A percentile compares a stretch with the other conserved stretches of the same genome.
These are phyloP conservation scores for Actinia equina DNA, from an alignment of 64 coral and sea anemone genomes.

Conservation along the genomic window DNA sequence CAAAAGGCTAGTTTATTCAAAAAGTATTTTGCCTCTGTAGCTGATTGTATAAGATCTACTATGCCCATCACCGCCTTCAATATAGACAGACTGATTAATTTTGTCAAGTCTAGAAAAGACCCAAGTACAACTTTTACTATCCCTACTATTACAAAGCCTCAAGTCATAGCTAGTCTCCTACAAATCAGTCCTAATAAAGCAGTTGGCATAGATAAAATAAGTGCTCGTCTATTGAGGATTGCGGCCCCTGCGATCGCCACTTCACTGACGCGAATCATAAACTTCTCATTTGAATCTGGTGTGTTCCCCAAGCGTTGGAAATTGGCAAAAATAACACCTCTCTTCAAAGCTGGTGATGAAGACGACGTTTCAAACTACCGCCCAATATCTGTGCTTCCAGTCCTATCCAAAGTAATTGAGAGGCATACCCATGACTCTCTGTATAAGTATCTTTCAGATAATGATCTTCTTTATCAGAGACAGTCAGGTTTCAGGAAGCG, in stretches of 20 bases:
- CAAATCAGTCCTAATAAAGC: conserved; percentile 12
- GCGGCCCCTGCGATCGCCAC: conserved; percentile 26
- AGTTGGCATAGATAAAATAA: conserved; percentile 19
- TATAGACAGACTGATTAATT: not conserved
- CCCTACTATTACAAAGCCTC: conserved; percentile 13
- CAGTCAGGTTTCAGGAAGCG: conserved; percentile 14
- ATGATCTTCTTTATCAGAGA: not conserved
- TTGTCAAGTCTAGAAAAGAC: not conserved
- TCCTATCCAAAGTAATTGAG: conserved; percentile 19
- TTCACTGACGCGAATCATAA: not conserved
- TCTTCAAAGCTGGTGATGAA: conserved; percentile 31
- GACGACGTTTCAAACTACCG: conserved; percentile 25
- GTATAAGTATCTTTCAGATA: conserved; percentile 12
- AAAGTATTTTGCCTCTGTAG: not conserved
- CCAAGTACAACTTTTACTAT: conserved; percentile 4
- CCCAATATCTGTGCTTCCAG: conserved; percentile 29
- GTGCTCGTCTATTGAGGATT: conserved; percentile 19
- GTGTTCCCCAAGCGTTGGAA: conserved; percentile 22
- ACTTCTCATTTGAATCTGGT: not conserved
- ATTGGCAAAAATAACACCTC: conserved; percentile 23
- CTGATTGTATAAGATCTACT: conserved; percentile 18
- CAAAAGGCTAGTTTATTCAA: not conserved
- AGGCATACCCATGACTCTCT: conserved; percentile 24
- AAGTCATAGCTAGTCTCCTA: not conserved
- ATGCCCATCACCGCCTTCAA: not conserved